phyloP scores from a whole-genome alignment of 1,140 invertebrate genomes.

The Bombus soroeensis region DNA sequence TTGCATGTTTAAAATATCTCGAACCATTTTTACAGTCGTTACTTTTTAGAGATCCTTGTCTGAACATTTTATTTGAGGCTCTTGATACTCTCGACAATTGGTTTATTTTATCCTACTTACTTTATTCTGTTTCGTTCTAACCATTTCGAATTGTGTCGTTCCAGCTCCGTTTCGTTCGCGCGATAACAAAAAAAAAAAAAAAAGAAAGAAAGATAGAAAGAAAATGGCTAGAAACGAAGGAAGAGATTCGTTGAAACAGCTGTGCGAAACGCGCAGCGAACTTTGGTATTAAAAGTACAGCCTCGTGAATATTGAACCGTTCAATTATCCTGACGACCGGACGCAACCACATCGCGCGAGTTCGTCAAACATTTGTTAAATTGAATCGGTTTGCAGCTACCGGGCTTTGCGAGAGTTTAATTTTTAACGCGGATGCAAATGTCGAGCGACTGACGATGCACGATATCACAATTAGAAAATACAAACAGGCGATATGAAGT shows the following conservation, averaged over 20 bases:
- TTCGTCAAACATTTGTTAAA: slow-evolving; percentile 39
- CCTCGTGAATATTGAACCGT: slow-evolving; percentile 5
- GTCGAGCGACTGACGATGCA: neutral
- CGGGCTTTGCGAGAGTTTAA: neutral
- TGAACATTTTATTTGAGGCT: neutral
- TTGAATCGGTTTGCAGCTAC: slow-evolving; percentile 23
- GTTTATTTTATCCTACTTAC: neutral
- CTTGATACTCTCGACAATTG: neutral
- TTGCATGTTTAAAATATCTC: neutral
- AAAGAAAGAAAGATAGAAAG: too few species aligned
- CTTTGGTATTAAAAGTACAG: slow-evolving; percentile 29
- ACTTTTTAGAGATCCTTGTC: neutral
- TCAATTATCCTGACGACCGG: slow-evolving; percentile 29
- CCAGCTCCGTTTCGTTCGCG: neutral
- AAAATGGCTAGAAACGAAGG: neutral
- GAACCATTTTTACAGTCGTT: neutral
- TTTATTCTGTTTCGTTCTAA: neutral
- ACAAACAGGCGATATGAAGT: neutral
- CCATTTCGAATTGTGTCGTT: neutral
- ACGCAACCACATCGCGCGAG: slow-evolving; percentile 1
- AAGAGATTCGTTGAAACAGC: neutral
- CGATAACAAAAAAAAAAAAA: neutral
- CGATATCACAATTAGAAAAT: neutral
- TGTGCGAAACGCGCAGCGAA: neutral
- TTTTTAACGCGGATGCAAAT: slow-evolving; percentile 9